Percentiles rank a stretch among this genome's conserved stretches.
phyloP scores from a whole-genome alignment of 2,113 vertebrate genomes.

The Oncorhynchus nerka region DNA sequence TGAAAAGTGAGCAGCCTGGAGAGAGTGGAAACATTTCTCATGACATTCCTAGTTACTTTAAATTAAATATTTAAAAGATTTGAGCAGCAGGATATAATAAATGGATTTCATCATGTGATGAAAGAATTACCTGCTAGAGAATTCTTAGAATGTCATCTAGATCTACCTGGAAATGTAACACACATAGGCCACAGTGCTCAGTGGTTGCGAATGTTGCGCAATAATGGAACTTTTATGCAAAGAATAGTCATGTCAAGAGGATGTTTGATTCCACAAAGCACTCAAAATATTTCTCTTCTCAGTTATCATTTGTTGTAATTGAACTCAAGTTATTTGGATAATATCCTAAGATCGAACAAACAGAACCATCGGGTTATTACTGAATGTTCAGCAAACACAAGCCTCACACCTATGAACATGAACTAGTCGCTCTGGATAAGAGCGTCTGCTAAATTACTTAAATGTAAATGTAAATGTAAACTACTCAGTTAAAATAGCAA shows the following conservation, averaged over 20 bases:
- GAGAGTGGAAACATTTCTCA: too few species aligned
- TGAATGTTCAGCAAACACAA: too few species aligned
- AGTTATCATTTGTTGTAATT: too few species aligned
- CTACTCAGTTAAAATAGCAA: background rate
- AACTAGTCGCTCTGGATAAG: too few species aligned
- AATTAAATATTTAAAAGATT: too few species aligned
- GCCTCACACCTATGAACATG: background rate
- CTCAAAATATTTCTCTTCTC: background rate
- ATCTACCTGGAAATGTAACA: slow-evolving; percentile 17
- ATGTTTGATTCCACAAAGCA: background rate
- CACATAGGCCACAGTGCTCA: background rate
- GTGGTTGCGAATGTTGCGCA: slow-evolving; percentile 39
- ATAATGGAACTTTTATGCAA: slow-evolving; percentile 35
- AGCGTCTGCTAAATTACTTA: too few species aligned
- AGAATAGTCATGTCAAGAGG: slow-evolving; percentile 7
- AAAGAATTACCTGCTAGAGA: background rate
- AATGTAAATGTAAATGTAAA: too few species aligned
- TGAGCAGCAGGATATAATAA: background rate
- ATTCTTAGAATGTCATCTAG: slow-evolving; percentile 34
- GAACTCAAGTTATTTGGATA: too few species aligned
- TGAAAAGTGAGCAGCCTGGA: too few species aligned
- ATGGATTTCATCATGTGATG: background rate
- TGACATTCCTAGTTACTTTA: too few species aligned
- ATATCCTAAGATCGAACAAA: too few species aligned
- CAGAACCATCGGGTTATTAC: too few species aligned